A percentile compares a stretch with the other conserved stretches of the same genome.
phyloP scores from a whole-genome alignment of 2,888 invertebrate species.

The Sympetrum striolatum region DNA sequence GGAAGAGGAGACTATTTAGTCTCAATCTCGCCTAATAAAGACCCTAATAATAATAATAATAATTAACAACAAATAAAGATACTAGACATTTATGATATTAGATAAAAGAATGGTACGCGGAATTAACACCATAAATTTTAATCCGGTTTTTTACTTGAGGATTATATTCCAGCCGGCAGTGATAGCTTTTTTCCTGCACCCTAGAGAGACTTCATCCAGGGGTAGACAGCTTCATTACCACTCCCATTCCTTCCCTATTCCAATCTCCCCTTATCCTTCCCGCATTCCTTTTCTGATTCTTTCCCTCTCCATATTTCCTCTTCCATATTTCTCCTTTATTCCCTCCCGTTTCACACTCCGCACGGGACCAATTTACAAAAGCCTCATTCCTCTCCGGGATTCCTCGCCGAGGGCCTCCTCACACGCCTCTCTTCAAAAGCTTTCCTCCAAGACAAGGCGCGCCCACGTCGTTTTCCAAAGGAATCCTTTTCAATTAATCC shows the following conservation, averaged over 20 bases:
- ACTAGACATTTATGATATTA: no score
- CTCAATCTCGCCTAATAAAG: no score
- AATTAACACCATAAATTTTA: no score
- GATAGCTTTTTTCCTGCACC: no score
- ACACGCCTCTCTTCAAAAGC: not conserved
- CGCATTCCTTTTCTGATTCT: not conserved
- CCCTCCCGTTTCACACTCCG: not conserved
- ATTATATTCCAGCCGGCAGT: no score
- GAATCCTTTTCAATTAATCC: constrained; percentile 34
- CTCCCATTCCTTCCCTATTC: not conserved
- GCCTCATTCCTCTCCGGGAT: not conserved
- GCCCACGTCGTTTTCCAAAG: constrained; percentile 4
- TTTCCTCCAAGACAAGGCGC: constrained; percentile 24
- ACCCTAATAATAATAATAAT: no score
- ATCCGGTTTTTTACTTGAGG: no score
- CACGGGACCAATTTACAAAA: not conserved
- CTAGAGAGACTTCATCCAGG: no score
- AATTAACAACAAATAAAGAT: no score
- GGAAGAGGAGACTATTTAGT: no score
- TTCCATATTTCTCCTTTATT: not conserved
- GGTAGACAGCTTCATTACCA: not conserved
- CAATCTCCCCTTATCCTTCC: not conserved
- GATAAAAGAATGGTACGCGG: no score
- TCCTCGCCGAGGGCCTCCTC: not conserved
- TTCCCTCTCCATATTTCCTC: not conserved